Conservation (phyloP, 2,888 invertebrate genomes). For the Cistogaster globosa region DNA sequence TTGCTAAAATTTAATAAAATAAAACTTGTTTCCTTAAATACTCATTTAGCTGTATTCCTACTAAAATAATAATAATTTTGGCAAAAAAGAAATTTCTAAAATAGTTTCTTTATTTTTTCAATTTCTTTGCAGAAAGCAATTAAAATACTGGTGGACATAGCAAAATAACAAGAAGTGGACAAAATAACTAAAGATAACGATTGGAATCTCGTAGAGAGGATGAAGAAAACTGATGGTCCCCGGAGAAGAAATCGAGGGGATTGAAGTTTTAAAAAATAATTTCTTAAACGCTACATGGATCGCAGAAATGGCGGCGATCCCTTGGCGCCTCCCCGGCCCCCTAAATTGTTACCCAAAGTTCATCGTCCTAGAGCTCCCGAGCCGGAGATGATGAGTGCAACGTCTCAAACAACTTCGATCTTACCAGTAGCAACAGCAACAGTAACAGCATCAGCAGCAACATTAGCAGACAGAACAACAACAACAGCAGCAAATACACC, state of each 20-base stretch:
- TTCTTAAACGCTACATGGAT: slow-evolving; percentile 85
- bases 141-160: slow-evolving; percentile 52
- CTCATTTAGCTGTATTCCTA: too few species aligned
- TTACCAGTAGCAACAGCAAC: slow-evolving; percentile 54
- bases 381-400: slow-evolving; percentile 83
- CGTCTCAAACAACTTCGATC: slow-evolving; percentile 70
- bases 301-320: slow-evolving; percentile 89
- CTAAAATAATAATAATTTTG: too few species aligned
- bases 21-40: too few species aligned
- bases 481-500: slow-evolving; percentile 72
- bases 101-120: slow-evolving; percentile 31
- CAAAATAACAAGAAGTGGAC: neutral
- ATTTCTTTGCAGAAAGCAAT: slow-evolving; percentile 85
- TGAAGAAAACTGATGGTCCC: slow-evolving; percentile 87
- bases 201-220: slow-evolving; percentile 80
- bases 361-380: slow-evolving; percentile 86
- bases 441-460: slow-evolving; percentile 71
- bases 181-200: neutral
- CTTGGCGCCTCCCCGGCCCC: slow-evolving; percentile 90
- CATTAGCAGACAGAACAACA: slow-evolving; percentile 62
- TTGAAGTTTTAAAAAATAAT: slow-evolving; percentile 79
- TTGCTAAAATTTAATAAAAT: too few species aligned
- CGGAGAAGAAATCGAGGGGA: slow-evolving; percentile 84
- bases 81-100: neutral
- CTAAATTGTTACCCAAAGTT: slow-evolving; percentile 89